A percentile compares a stretch with the other conserved stretches of the same genome.
phyloP scores from a whole-genome alignment of 2,888 invertebrate genomes.

The Schizotus pectinicornis region DNA sequence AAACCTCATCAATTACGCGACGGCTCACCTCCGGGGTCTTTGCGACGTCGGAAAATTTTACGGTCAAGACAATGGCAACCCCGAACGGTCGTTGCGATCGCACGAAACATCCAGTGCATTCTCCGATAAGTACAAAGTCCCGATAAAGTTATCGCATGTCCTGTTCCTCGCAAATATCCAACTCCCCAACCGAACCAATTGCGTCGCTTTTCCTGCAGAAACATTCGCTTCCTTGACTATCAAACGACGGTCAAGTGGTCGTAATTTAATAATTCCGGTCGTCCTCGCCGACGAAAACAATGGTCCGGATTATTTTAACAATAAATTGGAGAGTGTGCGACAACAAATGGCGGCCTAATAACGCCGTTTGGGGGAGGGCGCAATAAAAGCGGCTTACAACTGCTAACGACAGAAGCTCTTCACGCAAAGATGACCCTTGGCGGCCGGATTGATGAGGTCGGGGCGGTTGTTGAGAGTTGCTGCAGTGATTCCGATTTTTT shows the following conservation, averaged over 20 bases:
- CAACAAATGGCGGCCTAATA: constrained; percentile 9
- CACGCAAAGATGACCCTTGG: constrained; percentile 23
- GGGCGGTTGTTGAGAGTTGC: constrained; percentile 20
- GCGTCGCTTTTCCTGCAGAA: too few species aligned
- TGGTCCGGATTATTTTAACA: constrained; percentile 13
- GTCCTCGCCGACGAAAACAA: constrained; percentile 12
- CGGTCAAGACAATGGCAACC: too few species aligned
- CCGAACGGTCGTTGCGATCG: too few species aligned
- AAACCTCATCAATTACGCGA: too few species aligned
- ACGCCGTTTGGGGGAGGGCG: not conserved
- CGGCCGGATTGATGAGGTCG: constrained; percentile 25
- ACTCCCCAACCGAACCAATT: too few species aligned
- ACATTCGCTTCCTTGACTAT: too few species aligned
- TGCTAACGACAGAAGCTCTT: constrained; percentile 27
- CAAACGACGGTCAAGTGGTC: constrained; percentile 9
- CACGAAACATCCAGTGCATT: too few species aligned
- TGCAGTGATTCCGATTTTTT: constrained; percentile 3
- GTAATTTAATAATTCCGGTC: constrained; percentile 12
- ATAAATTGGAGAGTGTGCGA: constrained; percentile 11
- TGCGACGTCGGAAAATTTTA: too few species aligned
- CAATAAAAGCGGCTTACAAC: constrained; percentile 25
- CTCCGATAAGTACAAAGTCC: too few species aligned
- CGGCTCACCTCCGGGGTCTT: too few species aligned
- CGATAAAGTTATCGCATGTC: too few species aligned
- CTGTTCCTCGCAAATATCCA: too few species aligned